A percentile compares a stretch with the other conserved stretches of the same genome.
Evolutionary conservation across 2,888 invertebrate genomes (phyloP).

Genomic region (Odontomyia ornata): DNA sequence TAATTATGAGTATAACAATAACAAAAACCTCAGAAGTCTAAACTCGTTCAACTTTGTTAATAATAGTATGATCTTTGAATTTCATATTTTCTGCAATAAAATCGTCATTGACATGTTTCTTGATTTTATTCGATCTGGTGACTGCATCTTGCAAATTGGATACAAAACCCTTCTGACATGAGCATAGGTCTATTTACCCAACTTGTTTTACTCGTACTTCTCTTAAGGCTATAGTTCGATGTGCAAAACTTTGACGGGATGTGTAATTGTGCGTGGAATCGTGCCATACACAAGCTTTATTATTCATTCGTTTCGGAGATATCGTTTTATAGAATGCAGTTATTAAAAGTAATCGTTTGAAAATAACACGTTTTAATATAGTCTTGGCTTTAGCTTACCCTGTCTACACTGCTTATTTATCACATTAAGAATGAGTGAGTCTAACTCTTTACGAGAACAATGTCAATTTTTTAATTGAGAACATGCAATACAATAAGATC

Average conservation of each 20-base stretch:
- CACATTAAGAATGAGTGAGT: not conserved
- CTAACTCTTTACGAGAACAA: not conserved
- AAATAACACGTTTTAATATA: not conserved
- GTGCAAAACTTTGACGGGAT: not conserved
- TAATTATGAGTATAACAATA: too few relatives aligned
- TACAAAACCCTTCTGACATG: too few relatives aligned
- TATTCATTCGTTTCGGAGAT: not conserved
- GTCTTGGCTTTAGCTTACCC: not conserved
- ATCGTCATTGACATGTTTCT: too few relatives aligned
- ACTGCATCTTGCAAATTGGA: too few relatives aligned
- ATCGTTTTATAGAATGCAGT: not conserved
- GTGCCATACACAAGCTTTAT: not conserved
- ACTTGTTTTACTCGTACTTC: too few relatives aligned
- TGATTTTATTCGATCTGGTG: too few relatives aligned
- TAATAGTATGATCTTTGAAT: too few relatives aligned
- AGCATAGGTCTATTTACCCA: too few relatives aligned
- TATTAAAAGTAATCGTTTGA: not conserved
- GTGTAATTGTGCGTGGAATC: not conserved
- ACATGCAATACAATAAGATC: not conserved
- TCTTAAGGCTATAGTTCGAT: not conserved
- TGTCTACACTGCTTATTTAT: not conserved
- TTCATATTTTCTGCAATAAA: too few relatives aligned
- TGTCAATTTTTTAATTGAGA: not conserved
- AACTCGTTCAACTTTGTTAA: too few relatives aligned
- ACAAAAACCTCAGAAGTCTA: too few relatives aligned